Percentiles rank a stretch among this genome's conserved stretches.
These are phyloP conservation scores for Oncorhynchus kisutch DNA, from an alignment of 2,113 vertebrate species.

Conservation along the genomic window DNA sequence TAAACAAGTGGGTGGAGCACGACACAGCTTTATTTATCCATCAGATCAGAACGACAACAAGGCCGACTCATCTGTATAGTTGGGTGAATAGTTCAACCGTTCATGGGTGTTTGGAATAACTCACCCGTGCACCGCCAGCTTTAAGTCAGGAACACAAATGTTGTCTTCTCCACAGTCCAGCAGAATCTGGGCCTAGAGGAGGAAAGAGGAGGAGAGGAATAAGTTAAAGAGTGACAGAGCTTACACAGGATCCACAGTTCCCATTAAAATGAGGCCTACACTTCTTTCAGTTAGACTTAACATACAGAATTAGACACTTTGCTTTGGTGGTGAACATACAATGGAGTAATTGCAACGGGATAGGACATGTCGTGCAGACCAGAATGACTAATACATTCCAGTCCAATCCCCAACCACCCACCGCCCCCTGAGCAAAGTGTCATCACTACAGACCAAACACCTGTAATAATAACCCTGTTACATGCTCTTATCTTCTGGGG, in stretches of 20 bases:
- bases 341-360: conserved; percentile 43
- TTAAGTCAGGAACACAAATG: conserved; percentile 89
- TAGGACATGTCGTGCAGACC: conserved; percentile 47
- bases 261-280: neutral
- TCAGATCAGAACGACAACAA: conserved; percentile 8
- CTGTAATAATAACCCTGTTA: neutral
- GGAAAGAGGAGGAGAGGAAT: conserved; percentile 13
- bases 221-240: neutral
- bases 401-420: conserved; percentile 7
- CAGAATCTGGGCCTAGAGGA: conserved; percentile 84
- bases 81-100: conserved; percentile 41
- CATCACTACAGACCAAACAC: conserved; percentile 32
- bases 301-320: no score
- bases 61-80: neutral
- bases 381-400: conserved; percentile 59
- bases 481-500: neutral
- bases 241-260: neutral
- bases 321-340: no score
- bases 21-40: conserved; percentile 51
- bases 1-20: conserved; percentile 33
- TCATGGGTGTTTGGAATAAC: conserved; percentile 41
- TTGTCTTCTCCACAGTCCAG: conserved; percentile 92
- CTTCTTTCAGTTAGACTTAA: neutral
- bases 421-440: neutral
- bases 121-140: conserved; percentile 84